Conservation (phyloP, 2,888 invertebrate genomes). For the Sepioteuthis lessoniana region DNA sequence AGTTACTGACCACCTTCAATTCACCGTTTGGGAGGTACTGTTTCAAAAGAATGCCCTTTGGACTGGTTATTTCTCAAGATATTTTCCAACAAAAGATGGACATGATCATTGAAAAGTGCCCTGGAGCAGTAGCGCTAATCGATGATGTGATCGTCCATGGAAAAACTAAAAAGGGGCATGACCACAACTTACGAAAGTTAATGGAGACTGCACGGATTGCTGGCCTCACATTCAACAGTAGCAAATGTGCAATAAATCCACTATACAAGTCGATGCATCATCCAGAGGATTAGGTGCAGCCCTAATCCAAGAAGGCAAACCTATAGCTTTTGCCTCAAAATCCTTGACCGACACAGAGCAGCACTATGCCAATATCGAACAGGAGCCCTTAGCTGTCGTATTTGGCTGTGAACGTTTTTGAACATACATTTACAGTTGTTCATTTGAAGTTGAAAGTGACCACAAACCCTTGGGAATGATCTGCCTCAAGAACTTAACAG, state of each 20-base stretch:
- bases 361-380: conserved; percentile 58
- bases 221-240: not conserved
- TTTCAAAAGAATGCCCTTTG: too few species aligned
- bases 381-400: conserved; percentile 56
- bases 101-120: not conserved
- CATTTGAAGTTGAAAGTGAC: conserved; percentile 57
- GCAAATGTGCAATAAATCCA: not conserved
- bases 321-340: conserved; percentile 60
- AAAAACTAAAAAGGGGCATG: not conserved
- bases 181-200: not conserved
- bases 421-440: conserved; percentile 56
- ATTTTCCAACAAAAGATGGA: too few species aligned
- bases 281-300: conserved; percentile 57
- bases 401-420: conserved; percentile 58
- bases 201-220: not conserved
- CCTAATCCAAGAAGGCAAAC: conserved; percentile 57
- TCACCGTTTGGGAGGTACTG: too few species aligned
- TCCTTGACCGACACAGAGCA: conserved; percentile 57
- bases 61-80: too few species aligned
- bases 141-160: not conserved
- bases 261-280: conserved; percentile 58
- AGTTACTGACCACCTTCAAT: not conserved
- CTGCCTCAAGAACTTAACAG: not conserved
- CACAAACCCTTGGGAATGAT: conserved; percentile 58
- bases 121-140: not conserved